phyloP scores from a whole-genome alignment of 1,140 invertebrate species.

The Eriosoma lanigerum region DNA sequence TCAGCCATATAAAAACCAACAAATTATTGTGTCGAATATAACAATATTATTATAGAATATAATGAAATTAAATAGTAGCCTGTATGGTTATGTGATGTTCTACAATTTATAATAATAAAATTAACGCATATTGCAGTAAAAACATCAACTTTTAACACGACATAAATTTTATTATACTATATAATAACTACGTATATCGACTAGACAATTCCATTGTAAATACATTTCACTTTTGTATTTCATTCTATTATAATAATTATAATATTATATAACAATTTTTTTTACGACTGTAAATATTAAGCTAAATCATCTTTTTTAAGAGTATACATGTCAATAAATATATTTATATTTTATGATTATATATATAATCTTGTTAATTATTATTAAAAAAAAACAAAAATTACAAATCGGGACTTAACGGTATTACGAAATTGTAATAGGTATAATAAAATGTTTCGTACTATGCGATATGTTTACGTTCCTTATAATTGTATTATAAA shows the following conservation, averaged over 20 bases:
- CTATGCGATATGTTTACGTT: conserved; percentile 18
- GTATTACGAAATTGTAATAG: background rate
- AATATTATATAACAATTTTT: conserved; percentile 43
- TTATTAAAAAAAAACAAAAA: conserved; percentile 27
- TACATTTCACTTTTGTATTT: conserved; percentile 24
- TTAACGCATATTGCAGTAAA: conserved; percentile 14
- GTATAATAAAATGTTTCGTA: conserved; percentile 23
- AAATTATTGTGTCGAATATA: background rate
- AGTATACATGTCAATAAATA: conserved; percentile 22
- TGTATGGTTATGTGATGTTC: conserved; percentile 8
- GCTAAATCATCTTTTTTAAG: conserved; percentile 25
- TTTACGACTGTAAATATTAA: conserved; percentile 29
- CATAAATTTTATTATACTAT: conserved; percentile 41
- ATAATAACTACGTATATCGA: conserved; percentile 31
- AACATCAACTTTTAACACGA: conserved; percentile 37
- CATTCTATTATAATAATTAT: conserved; percentile 12
- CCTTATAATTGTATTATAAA: conserved; percentile 34
- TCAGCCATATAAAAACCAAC: conserved; percentile 29
- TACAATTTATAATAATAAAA: conserved; percentile 17
- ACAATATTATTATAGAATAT: background rate
- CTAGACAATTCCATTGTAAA: conserved; percentile 47
- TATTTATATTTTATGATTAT: background rate
- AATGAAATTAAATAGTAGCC: conserved; percentile 23
- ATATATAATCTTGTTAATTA: background rate
- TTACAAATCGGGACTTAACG: background rate